phyloP scores from a whole-genome alignment of 1,140 invertebrate species.

The Zaprionus camerounensis region DNA sequence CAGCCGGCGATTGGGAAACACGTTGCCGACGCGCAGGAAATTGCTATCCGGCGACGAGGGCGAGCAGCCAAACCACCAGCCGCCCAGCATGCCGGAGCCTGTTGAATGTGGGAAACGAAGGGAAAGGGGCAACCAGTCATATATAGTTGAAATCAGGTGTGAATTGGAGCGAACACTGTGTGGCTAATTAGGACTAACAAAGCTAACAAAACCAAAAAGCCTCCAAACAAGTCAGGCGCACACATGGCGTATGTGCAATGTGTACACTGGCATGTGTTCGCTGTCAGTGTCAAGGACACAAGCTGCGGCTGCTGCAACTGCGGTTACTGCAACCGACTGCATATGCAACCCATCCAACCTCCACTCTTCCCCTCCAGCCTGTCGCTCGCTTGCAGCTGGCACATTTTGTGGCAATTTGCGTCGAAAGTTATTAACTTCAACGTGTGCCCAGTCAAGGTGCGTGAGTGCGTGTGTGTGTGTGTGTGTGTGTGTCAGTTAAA shows the following conservation, averaged over 20 bases:
- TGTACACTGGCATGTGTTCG: conserved; percentile 5
- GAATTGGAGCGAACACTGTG: conserved; percentile 21
- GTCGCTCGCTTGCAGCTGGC: conserved; percentile 9
- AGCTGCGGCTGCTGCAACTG: conserved; percentile 67
- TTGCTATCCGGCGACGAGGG: conserved; percentile 93
- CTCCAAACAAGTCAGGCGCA: conserved; percentile 15
- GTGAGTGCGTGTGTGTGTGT: background rate
- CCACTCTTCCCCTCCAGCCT: background rate
- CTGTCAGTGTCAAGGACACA: conserved; percentile 59
- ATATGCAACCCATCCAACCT: background rate
- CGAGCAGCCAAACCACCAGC: conserved; percentile 90
- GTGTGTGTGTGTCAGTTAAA: background rate
- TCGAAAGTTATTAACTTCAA: conserved; percentile 69
- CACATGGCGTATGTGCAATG: conserved; percentile 9
- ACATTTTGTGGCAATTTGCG: conserved; percentile 62
- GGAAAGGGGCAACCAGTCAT: background rate
- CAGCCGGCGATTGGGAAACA: conserved; percentile 92
- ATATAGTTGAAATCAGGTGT: conserved; percentile 6
- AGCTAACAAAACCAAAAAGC: conserved; percentile 31
- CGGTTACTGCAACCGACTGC: conserved; percentile 59
- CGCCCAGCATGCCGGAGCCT: conserved; percentile 88
- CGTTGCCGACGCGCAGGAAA: conserved; percentile 92
- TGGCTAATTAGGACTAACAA: conserved; percentile 73
- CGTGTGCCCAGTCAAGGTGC: conserved; percentile 16
- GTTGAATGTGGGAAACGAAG: conserved; percentile 20